Percentiles rank a stretch among this genome's conserved stretches.
These are phyloP conservation scores for Drosophila novamexicana DNA, from an alignment of 1,140 invertebrate genomes.

Conservation along the genomic window DNA sequence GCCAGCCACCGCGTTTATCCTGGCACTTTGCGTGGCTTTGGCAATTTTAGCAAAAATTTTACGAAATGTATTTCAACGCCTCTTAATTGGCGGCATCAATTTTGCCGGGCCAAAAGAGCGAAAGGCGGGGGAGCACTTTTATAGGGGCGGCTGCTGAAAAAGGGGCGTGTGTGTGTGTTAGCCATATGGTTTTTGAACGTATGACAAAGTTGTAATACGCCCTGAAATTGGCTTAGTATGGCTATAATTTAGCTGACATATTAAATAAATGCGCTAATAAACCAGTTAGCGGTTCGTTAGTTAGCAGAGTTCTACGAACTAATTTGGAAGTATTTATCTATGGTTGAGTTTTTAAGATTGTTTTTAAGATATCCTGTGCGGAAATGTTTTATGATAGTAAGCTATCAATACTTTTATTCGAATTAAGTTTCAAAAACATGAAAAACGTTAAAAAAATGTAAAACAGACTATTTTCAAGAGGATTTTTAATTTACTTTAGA, in stretches of 20 bases:
- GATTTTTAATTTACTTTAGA: too few species aligned
- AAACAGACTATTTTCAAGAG: too few species aligned
- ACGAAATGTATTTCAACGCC: constrained; percentile 49
- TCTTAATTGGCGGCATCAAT: constrained; percentile 57
- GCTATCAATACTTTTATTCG: too few species aligned
- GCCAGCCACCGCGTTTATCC: too few species aligned
- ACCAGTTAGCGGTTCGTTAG: not conserved
- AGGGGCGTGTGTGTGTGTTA: constrained; percentile 18
- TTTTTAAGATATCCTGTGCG: too few species aligned
- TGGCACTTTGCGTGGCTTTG: constrained; percentile 26
- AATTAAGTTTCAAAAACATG: too few species aligned
- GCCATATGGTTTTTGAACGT: constrained; percentile 35
- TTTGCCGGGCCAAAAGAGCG: not conserved
- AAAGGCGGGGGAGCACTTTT: not conserved
- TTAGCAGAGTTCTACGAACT: not conserved
- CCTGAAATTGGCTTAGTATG: constrained; percentile 39
- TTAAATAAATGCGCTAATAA: constrained; percentile 30
- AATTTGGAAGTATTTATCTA: constrained; percentile 7
- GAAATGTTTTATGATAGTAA: too few species aligned
- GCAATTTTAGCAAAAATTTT: constrained; percentile 43
- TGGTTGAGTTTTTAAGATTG: not conserved
- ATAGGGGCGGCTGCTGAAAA: not conserved
- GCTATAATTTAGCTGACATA: constrained; percentile 34
- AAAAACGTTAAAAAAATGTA: too few species aligned
- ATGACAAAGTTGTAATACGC: constrained; percentile 46